These are phyloP conservation scores for Xiphophorus hellerii DNA, from an alignment of 2,113 vertebrate genomes.

Conservation along the genomic window DNA sequence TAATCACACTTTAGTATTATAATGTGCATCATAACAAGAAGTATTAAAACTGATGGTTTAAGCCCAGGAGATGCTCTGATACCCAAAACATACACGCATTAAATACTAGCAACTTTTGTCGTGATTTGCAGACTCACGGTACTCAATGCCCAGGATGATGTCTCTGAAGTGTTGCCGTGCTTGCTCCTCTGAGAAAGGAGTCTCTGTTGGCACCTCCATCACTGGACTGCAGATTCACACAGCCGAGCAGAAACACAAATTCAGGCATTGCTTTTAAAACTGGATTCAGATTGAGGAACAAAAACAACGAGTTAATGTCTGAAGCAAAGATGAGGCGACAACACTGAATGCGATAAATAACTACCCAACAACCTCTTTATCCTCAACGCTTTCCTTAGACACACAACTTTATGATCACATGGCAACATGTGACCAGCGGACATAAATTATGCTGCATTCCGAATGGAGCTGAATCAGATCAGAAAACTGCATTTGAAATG, in stretches of 20 bases:
- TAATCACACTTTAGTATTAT: too few relatives aligned
- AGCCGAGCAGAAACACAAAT: not conserved
- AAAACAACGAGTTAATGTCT: not conserved
- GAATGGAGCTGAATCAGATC: too few relatives aligned
- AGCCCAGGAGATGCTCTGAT: not conserved
- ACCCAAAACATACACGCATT: not conserved
- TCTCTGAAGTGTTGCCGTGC: slow-evolving; percentile 92
- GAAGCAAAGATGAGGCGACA: not conserved
- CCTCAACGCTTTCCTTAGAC: too few relatives aligned
- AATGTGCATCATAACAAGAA: not conserved
- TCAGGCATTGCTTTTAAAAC: not conserved
- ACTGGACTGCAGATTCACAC: slow-evolving; percentile 83
- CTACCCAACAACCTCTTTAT: too few relatives aligned
- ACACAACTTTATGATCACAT: too few relatives aligned
- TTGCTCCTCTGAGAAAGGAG: slow-evolving; percentile 89
- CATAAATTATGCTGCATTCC: too few relatives aligned
- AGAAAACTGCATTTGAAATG: too few relatives aligned
- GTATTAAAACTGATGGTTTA: not conserved
- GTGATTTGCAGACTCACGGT: slow-evolving; percentile 84
- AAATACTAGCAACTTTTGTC: not conserved
- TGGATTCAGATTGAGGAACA: slow-evolving; percentile 1
- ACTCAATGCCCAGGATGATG: slow-evolving; percentile 95
- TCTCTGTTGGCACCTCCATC: slow-evolving; percentile 94
- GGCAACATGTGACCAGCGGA: too few relatives aligned
- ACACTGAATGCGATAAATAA: too few relatives aligned